Base-by-base conservation (phyloP, 2,797 vertebrate species). In the Clarias fuscus region DNA sequence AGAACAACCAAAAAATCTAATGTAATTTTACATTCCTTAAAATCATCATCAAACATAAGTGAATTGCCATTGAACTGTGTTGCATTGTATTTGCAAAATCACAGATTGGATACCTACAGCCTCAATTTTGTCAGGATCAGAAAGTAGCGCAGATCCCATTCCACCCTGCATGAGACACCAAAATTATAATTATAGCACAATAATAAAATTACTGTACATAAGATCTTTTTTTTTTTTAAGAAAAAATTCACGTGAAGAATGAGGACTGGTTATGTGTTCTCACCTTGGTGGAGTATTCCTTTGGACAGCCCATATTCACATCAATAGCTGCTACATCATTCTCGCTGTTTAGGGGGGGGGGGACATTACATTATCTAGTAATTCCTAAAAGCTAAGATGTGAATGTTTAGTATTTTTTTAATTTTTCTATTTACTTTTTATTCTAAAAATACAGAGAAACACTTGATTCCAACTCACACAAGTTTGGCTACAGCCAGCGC, bases 211-310 rank as follows among this genome's bases (percentile, higher is more conserved):
- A 77, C 48, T 1, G 5, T 27, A 76, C 53, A 59, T 30, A 77
- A 6, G 79, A 18, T 3, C 13, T 13, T 53, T 11, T 48, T 40
- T 48, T 48, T 53, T 53, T 53, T 13, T 13, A 62, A 48, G 1
- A 13, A 24, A 40, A 27, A 10, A 67, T 6, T 8, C 61, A 67
- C 64, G 33, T 48, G 24, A 76, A 64, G 58, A 73, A 59, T 1
- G 18, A 67, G 30, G 27, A 68, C 17, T 80, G n/a, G 18, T 53
- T 3, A 18, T 37, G 8, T 15, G 22, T 53, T 84, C 93, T 94
- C 92, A 97, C 98, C 97, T 99, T 99, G 1, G 98, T 99, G 65
- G 98, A 99, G 92, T 99, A 99, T 87, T 99, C 97, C 90, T 99
- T 99, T 4, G 98, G 97, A 91, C 98, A 99, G 85, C 98, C 98